These are phyloP conservation scores for Hucho hucho DNA, from an alignment of 2,113 vertebrate genomes.

Conservation along the genomic window DNA sequence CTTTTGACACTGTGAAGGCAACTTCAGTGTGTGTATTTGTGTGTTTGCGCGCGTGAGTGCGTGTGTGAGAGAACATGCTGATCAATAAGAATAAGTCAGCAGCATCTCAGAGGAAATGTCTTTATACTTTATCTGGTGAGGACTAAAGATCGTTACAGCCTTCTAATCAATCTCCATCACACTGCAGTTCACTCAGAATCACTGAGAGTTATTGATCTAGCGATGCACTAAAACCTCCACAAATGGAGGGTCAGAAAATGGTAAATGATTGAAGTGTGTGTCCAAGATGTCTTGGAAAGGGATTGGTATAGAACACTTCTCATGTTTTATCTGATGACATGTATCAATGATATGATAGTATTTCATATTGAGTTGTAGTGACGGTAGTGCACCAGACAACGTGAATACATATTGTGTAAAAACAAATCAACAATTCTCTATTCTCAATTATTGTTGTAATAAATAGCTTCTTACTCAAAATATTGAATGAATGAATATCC, in stretches of 20 bases:
- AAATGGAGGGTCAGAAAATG: slow-evolving; percentile 9
- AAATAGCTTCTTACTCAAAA: slow-evolving; percentile 25
- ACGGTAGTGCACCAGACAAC: too few relatives aligned
- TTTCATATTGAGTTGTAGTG: too few relatives aligned
- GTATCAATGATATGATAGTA: too few relatives aligned
- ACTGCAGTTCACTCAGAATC: slow-evolving; percentile 11
- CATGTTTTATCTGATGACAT: background rate
- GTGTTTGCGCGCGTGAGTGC: background rate
- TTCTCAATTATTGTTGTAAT: slow-evolving; percentile 13
- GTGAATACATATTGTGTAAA: background rate
- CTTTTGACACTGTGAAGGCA: too few relatives aligned
- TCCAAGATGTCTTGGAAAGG: background rate
- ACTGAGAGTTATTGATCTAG: slow-evolving; percentile 16
- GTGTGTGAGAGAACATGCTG: background rate
- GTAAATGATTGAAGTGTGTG: slow-evolving; percentile 24
- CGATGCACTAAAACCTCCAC: background rate
- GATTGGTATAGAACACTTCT: background rate
- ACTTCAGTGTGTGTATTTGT: background rate
- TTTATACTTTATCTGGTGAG: background rate
- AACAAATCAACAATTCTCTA: background rate
- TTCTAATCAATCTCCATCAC: slow-evolving; percentile 12
- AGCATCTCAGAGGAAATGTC: background rate
- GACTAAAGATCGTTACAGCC: background rate
- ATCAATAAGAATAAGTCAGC: slow-evolving; percentile 19
- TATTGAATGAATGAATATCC: background rate